These are phyloP conservation scores for Crypturellus undulatus DNA, from an alignment of 2,113 vertebrate genomes.

Conservation along the genomic window DNA sequence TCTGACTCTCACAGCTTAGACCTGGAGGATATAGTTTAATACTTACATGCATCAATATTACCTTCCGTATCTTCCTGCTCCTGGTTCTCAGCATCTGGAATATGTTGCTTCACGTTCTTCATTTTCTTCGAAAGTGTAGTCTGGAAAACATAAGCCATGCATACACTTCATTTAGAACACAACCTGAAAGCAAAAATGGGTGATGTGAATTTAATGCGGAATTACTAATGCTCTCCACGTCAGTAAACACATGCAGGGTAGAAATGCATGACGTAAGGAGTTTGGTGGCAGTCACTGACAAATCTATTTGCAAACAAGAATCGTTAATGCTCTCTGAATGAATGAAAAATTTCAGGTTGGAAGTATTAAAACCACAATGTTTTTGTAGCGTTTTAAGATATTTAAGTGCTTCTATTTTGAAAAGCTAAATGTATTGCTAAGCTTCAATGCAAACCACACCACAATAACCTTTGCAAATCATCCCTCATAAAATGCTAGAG, in stretches of 20 bases:
- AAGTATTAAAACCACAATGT: background rate
- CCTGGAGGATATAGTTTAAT: background rate
- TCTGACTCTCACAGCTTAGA: background rate
- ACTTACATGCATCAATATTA: constrained; percentile 39
- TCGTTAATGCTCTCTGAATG: background rate
- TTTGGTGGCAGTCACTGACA: background rate
- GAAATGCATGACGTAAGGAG: background rate
- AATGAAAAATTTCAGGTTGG: too few relatives aligned
- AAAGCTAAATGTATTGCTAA: background rate
- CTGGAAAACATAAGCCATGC: constrained; percentile 35
- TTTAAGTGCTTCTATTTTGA: background rate
- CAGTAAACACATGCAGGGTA: background rate
- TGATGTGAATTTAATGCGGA: background rate
- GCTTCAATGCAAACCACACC: background rate
- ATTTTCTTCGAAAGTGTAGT: constrained; percentile 61
- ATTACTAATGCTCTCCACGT: background rate
- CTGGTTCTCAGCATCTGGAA: constrained; percentile 65
- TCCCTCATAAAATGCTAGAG: background rate
- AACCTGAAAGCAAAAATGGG: background rate
- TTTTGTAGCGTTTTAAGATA: background rate
- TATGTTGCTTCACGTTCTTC: constrained; percentile 74
- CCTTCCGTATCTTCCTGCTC: constrained; percentile 75
- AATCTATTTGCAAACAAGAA: background rate
- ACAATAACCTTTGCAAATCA: background rate
- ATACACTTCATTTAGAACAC: background rate